Evolutionary conservation across 2,797 vertebrate genomes (phyloP), one percentile per base, ranked within the genome.

Genomic region (Semotilus atromaculatus): DNA sequence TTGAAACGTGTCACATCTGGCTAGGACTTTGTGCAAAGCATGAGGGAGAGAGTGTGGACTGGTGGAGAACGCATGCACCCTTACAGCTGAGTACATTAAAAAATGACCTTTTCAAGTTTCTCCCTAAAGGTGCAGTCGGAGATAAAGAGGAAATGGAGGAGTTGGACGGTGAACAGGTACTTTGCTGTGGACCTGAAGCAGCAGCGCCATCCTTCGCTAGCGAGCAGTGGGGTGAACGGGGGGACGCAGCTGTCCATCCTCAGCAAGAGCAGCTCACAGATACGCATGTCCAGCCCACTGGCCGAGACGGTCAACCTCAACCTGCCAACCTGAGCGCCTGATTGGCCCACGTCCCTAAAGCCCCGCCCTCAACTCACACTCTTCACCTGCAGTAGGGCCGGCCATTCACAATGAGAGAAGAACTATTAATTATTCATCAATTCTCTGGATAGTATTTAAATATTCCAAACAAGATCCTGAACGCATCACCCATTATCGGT

Each of bases 221-320:
- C 97, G 89, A 99, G 98, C 97, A 99, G 98, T 64, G 98, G 98
- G 71, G 97, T 97, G 93, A 99, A 99, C 77, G 98, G 98, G 86
- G 98, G 98, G 81, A 99, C 98, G 60, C 98, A 99, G 92, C 96
- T 99, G 89, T 99, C 98, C 90, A 99, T 99, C 93, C 96, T 99
- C 90, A 99, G 98, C 97, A 99, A 99, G 96, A 99, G 98, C 97
- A 99, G 98, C 95, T 99, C 98, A 64, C 98, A 99, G 96, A 99
- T 99, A 89, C 97, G 98, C 85, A 98, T 99, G 98, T 98, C 97
- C 87, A 97, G 97, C 93, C 97, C 97, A 67, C 96, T 97, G 88
- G 97, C 97, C 0, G 98, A 99, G 95, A 99, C 96, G 83, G 93
- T 93, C 91, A 96, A 95, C 91, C 94, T 96, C 92, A 95, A 94